Evolutionary conservation across 1,140 invertebrate genomes (phyloP), one percentile per base, ranked within the genome.

Genomic region (Spodoptera frugiperda): DNA sequence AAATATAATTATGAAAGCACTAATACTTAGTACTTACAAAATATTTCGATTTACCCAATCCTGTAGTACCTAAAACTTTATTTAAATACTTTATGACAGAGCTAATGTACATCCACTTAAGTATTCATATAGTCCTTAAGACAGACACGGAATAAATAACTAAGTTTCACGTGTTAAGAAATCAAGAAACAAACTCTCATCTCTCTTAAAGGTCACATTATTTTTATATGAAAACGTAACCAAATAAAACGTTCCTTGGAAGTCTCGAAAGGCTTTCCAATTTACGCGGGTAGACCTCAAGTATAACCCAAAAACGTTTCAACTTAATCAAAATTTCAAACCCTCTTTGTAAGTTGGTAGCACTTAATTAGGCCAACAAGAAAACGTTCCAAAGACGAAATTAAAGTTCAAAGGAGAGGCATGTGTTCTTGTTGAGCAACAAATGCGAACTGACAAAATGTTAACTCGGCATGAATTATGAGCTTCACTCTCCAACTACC

Each of bases 401-500:
- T 81, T 83, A 83, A 79, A 84, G 81, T 85, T 86, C 78, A 83
- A 80, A 83, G 51, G 73, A 76, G 68, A 53, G 82, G 78, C 83
- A 83, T 84, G 82, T 82, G 84, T 85, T 80, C 75, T 57, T 77
- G 57, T 83, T 82, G 63, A 65, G 75, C 83, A 90, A 87, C 84
- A 87, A 91, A 88, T 89, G 85, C 75, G 83, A 91, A 90, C 91
- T 92, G 91, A 92, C 91, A 93, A 92, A 92, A 93, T 87, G 90
- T 89, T 89, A 93, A 89, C 87, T 89, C 84, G 76, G 89, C 87
- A 92, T 93, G 90, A 93, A 93, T 93, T 93, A 93, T 93, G 90
- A 91, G 86, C 79, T 84, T 78, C 82, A 85, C 87, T 87, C 83
- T 77, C 55, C 79, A 51, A 78, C 81, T 79, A 85, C 90, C 88